Evolutionary conservation across 2,888 invertebrate genomes (phyloP).

Genomic region (Diloba caeruleocephala): DNA sequence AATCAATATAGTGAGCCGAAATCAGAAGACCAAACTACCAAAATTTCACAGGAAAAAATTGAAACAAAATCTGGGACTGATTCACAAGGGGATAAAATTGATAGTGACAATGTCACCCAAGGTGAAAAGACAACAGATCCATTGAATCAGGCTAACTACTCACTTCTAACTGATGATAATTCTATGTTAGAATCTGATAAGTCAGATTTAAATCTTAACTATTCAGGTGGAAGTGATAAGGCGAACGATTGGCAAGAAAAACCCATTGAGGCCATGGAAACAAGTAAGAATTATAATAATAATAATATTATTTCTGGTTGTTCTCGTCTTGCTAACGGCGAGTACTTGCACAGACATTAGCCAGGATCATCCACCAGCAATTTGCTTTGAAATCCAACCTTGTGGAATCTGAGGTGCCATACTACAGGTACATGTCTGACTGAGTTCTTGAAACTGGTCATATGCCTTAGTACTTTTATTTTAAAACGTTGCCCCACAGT

Average conservation of each 20-base stretch:
- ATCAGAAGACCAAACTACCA: slow-evolving; percentile 27
- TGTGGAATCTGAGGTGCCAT: too few species aligned
- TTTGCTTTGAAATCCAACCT: too few species aligned
- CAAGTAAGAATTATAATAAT: slow-evolving; percentile 35
- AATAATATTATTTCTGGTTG: too few species aligned
- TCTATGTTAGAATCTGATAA: slow-evolving; percentile 68
- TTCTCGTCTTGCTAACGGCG: too few species aligned
- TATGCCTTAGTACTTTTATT: too few species aligned
- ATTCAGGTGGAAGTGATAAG: slow-evolving; percentile 68
- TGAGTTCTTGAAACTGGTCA: too few species aligned
- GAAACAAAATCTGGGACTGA: slow-evolving; percentile 11
- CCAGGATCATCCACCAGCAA: too few species aligned
- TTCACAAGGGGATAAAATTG: slow-evolving; percentile 11
- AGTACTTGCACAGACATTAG: too few species aligned
- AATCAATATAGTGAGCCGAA: slow-evolving; percentile 17
- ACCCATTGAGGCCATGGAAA: slow-evolving; percentile 30
- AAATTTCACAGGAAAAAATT: slow-evolving; percentile 14
- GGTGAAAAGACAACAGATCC: slow-evolving; percentile 57
- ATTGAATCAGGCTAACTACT: slow-evolving; percentile 70
- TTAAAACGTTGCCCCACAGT: too few species aligned
- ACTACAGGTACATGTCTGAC: too few species aligned
- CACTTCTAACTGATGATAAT: slow-evolving; percentile 81
- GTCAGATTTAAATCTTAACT: slow-evolving; percentile 69
- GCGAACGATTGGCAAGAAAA: slow-evolving; percentile 33
- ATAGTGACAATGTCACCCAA: slow-evolving; percentile 21